These are phyloP conservation scores for Alaudala cheleensis DNA, from an alignment of 2,113 vertebrate species.

Conservation along the genomic window DNA sequence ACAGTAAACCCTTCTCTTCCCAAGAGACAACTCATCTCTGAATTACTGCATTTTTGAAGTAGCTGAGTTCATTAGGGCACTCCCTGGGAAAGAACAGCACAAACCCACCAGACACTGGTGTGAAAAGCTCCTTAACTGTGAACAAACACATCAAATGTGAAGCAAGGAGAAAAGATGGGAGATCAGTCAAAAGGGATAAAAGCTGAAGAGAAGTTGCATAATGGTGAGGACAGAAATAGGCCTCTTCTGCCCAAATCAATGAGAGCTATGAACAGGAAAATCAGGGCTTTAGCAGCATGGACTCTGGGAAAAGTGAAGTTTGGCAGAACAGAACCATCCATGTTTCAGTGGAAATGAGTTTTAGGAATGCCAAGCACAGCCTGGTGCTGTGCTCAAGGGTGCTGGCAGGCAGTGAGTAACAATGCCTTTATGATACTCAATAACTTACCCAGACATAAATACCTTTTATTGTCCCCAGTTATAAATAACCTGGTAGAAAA, in stretches of 20 bases:
- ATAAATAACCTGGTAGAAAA: neutral
- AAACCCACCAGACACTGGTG: neutral
- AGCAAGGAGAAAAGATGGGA: neutral
- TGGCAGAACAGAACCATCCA: neutral
- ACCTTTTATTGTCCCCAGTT: neutral
- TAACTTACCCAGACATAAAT: neutral
- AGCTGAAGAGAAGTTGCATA: neutral
- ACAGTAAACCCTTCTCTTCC: neutral
- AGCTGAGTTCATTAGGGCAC: neutral
- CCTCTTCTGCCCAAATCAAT: neutral
- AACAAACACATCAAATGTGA: neutral
- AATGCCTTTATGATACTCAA: neutral
- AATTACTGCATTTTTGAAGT: rapidly evolving
- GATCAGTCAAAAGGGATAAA: neutral
- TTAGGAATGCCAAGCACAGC: neutral
- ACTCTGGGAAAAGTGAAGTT: neutral
- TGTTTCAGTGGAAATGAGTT: neutral
- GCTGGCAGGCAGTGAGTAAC: neutral
- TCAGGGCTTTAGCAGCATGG: neutral
- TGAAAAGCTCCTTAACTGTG: neutral
- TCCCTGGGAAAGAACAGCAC: neutral
- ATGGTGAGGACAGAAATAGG: neutral
- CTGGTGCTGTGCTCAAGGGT: neutral
- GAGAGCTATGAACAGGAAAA: neutral
- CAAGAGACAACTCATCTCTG: neutral